Evolutionary conservation across 2,113 vertebrate genomes (phyloP).

Genomic region (Chaetodon auriga): DNA sequence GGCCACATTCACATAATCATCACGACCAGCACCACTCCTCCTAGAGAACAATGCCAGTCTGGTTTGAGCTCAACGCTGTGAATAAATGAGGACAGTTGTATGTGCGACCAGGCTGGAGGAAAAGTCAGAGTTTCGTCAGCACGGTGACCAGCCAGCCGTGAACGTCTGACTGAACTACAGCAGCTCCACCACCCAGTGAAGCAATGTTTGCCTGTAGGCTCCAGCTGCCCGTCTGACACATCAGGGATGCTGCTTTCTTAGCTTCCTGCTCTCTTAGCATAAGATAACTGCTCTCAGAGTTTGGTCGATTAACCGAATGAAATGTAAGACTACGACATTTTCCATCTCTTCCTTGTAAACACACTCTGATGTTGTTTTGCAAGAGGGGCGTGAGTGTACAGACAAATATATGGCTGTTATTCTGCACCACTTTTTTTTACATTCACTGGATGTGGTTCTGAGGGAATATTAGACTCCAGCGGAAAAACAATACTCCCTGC

Average conservation of each 20-base stretch:
- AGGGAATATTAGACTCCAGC: constrained; percentile 1
- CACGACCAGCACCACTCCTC: background rate
- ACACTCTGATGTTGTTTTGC: background rate
- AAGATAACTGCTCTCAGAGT: constrained; percentile 1
- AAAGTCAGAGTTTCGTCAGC: constrained; percentile 29
- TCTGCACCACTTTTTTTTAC: background rate
- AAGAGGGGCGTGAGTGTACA: background rate
- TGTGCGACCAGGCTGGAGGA: background rate
- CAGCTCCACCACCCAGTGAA: constrained; percentile 15
- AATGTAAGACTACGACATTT: constrained; percentile 2
- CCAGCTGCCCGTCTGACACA: constrained; percentile 24
- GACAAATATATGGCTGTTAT: constrained; percentile 8
- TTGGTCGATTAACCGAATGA: background rate
- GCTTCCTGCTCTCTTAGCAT: background rate
- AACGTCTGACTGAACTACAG: constrained; percentile 20
- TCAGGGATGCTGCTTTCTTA: background rate
- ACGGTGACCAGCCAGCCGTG: constrained; percentile 33
- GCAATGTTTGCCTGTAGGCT: constrained; percentile 26
- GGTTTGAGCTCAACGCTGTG: background rate
- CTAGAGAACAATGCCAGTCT: background rate
- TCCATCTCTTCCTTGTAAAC: background rate
- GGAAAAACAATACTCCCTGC: constrained; percentile 12
- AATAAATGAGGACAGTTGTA: background rate
- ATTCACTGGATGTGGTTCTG: background rate
- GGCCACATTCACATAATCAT: background rate